Evolutionary conservation across 2,797 vertebrate genomes (phyloP).

Genomic region (Argentina silus): DNA sequence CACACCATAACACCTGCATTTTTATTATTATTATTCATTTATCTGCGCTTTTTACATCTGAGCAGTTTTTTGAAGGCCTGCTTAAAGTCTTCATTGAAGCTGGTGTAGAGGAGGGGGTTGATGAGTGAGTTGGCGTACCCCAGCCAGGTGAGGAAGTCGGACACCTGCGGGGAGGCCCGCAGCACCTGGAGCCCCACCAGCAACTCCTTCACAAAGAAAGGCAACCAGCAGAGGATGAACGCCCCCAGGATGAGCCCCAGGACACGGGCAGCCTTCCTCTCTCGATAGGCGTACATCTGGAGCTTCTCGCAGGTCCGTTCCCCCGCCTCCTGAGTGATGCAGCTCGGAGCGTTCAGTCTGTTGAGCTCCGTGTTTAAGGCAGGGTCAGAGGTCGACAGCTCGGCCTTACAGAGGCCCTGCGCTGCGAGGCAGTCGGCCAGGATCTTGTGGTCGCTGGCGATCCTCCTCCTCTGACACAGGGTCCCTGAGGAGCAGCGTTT

Average conservation of each 20-base stretch:
- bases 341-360: neutral
- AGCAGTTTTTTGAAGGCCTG: slow-evolving; percentile 82
- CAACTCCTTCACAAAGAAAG: slow-evolving; percentile 84
- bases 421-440: slow-evolving; percentile 74
- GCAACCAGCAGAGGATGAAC: slow-evolving; percentile 84
- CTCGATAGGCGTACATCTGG: slow-evolving; percentile 76
- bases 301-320: slow-evolving; percentile 67
- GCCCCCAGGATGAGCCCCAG: slow-evolving; percentile 82
- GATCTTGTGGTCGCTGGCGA: slow-evolving; percentile 76
- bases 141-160: slow-evolving; percentile 82
- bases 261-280: slow-evolving; percentile 81
- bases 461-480: slow-evolving; percentile 70
- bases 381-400: slow-evolving; percentile 75
- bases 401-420: slow-evolving; percentile 75
- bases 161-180: slow-evolving; percentile 69
- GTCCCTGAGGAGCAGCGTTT: slow-evolving; percentile 78
- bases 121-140: slow-evolving; percentile 82
- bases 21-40: neutral
- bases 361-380: slow-evolving; percentile 34
- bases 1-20: too few species aligned
- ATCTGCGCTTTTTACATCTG: slow-evolving; percentile 69
- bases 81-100: slow-evolving; percentile 86
- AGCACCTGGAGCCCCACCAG: slow-evolving; percentile 75
- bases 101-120: slow-evolving; percentile 84
- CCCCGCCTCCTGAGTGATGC: slow-evolving; percentile 53